These are phyloP conservation scores for Muscidifurax raptorellus DNA, from an alignment of 1,140 invertebrate species.

Conservation along the genomic window DNA sequence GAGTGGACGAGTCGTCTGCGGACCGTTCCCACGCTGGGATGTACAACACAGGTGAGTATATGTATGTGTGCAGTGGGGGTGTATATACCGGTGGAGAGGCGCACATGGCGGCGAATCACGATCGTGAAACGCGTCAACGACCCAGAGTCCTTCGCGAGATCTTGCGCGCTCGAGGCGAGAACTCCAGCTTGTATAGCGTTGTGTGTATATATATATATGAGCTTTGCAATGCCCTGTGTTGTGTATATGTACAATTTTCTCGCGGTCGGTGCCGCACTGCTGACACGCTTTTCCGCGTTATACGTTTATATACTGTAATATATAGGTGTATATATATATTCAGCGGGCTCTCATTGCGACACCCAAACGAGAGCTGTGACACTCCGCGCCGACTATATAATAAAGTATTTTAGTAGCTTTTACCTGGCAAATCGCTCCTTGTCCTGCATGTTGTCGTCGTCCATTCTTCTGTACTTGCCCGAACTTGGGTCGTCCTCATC, in stretches of 20 bases:
- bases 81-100: not conserved
- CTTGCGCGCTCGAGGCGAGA: not conserved
- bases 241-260: not conserved
- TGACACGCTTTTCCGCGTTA: constrained; percentile 16
- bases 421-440: constrained; percentile 96
- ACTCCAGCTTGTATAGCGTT: not conserved
- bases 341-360: not conserved
- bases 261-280: not conserved
- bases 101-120: constrained; percentile 46
- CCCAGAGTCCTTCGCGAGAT: constrained; percentile 48
- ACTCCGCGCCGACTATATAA: no score
- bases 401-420: constrained; percentile 45
- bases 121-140: constrained; percentile 50
- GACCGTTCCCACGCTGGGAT: constrained; percentile 35
- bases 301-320: not conserved
- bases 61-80: constrained; percentile 1
- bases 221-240: not conserved
- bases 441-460: constrained; percentile 95
- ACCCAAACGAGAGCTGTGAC: no score
- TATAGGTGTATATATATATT: not conserved
- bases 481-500: constrained; percentile 90
- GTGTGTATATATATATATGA: not conserved
- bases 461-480: constrained; percentile 89
- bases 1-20: constrained; percentile 4
- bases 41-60: not conserved